phyloP scores from a whole-genome alignment of 2,113 vertebrate species.

The Syngnathus floridae region DNA sequence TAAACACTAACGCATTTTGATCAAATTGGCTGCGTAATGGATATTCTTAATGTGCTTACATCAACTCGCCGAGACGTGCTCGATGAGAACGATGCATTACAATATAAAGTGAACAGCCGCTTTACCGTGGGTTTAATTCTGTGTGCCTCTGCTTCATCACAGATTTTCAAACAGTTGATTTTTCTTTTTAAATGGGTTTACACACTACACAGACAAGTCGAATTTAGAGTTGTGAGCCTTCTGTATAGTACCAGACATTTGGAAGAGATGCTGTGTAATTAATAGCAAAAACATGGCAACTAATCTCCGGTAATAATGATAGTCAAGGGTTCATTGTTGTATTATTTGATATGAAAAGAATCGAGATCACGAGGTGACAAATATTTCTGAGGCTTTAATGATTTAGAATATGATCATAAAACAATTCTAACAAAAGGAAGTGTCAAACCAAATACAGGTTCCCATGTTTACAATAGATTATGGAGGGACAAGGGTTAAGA shows the following conservation, averaged over 20 bases:
- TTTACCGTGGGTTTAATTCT: neutral
- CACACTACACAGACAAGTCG: too few species aligned
- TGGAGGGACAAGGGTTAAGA: too few species aligned
- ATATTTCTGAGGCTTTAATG: too few species aligned
- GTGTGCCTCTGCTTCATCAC: neutral
- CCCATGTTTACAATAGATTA: neutral
- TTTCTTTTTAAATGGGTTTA: neutral
- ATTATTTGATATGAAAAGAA: too few species aligned
- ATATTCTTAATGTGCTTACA: slow-evolving; percentile 1
- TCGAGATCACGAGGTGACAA: too few species aligned
- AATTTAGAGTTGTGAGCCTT: too few species aligned
- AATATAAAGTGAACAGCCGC: neutral
- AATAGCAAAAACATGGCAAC: too few species aligned
- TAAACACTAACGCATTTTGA: neutral
- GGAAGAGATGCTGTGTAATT: too few species aligned
- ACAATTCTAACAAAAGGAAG: neutral
- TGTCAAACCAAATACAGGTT: neutral
- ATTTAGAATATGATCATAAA: neutral
- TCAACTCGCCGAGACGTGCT: neutral
- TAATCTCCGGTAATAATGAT: too few species aligned
- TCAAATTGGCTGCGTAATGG: slow-evolving; percentile 5
- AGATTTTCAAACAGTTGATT: neutral
- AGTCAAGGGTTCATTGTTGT: too few species aligned
- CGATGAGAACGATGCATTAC: neutral
- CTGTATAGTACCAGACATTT: too few species aligned